Percentiles rank a stretch among this genome's conserved stretches.
These are phyloP conservation scores for Turnix velox DNA, from an alignment of 2,113 vertebrate species.

Conservation along the genomic window DNA sequence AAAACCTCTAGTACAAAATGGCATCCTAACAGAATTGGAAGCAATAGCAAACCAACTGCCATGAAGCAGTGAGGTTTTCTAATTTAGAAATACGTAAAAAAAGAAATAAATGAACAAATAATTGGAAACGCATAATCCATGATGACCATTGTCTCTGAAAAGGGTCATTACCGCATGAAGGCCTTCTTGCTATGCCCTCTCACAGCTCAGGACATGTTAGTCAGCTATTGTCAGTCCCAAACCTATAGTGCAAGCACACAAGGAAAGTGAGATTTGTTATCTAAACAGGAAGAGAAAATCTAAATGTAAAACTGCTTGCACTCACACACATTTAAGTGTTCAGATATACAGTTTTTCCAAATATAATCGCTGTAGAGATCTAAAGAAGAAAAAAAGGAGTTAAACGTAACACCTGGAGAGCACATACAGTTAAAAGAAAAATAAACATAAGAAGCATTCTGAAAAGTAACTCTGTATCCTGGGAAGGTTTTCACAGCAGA, in stretches of 20 bases:
- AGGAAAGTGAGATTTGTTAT: slow-evolving; percentile 86
- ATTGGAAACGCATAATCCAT: slow-evolving; percentile 85
- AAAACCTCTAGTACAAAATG: slow-evolving; percentile 73
- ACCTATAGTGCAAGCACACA: slow-evolving; percentile 92
- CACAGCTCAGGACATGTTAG: slow-evolving; percentile 88
- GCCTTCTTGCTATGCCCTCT: slow-evolving; percentile 85
- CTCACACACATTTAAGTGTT: slow-evolving; percentile 99
- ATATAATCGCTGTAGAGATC: slow-evolving; percentile 98
- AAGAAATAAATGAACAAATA: slow-evolving; percentile 85
- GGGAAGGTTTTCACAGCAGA: slow-evolving; percentile 21
- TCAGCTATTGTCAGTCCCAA: slow-evolving; percentile 87
- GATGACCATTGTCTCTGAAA: slow-evolving; percentile 87
- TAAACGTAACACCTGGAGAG: slow-evolving; percentile 76
- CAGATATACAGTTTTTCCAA: slow-evolving; percentile 96
- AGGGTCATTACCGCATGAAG: slow-evolving; percentile 83
- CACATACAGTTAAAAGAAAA: slow-evolving; percentile 72
- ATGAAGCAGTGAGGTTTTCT: slow-evolving; percentile 85
- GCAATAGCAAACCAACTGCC: slow-evolving; percentile 86
- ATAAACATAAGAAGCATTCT: slow-evolving; percentile 66
- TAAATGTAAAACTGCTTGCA: slow-evolving; percentile 97
- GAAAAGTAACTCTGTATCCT: slow-evolving; percentile 53
- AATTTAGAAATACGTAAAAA: slow-evolving; percentile 80
- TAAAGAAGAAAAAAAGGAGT: slow-evolving; percentile 98
- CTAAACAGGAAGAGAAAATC: slow-evolving; percentile 86
- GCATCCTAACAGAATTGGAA: slow-evolving; percentile 77